Evolutionary conservation across 2,113 vertebrate species (phyloP).

Genomic region (Misgurnus anguillicaudatus): DNA sequence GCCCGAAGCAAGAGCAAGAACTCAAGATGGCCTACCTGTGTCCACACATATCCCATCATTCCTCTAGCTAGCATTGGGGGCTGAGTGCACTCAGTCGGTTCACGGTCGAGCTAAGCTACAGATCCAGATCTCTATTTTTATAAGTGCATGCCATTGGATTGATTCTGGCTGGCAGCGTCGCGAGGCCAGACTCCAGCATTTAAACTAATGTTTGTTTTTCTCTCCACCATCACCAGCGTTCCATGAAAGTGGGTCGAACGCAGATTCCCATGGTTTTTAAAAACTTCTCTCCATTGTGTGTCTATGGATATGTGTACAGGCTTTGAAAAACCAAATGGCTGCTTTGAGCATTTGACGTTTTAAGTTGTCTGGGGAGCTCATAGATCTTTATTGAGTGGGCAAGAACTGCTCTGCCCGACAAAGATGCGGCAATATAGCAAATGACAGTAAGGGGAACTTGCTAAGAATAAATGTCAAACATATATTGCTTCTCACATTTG

Average conservation of each 20-base stretch:
- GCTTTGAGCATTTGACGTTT: slow-evolving; percentile 52
- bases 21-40: slow-evolving; percentile 38
- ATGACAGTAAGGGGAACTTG: slow-evolving; percentile 50
- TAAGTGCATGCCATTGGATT: slow-evolving; percentile 30
- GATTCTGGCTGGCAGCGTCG: slow-evolving; percentile 31
- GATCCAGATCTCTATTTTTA: slow-evolving; percentile 32
- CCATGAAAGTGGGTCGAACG: slow-evolving; percentile 22
- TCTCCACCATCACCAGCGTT: slow-evolving; percentile 28
- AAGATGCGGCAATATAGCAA: slow-evolving; percentile 53
- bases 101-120: not conserved
- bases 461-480: slow-evolving; percentile 47
- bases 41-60: slow-evolving; percentile 42
- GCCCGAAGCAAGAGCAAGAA: slow-evolving; percentile 27
- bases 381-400: slow-evolving; percentile 48
- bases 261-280: slow-evolving; percentile 32
- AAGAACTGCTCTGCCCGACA: slow-evolving; percentile 52
- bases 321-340: slow-evolving; percentile 42
- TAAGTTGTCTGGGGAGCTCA: slow-evolving; percentile 51
- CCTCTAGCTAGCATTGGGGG: not conserved
- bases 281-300: slow-evolving; percentile 25
- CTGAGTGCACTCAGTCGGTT: not conserved
- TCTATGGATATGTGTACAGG: slow-evolving; percentile 31
- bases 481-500: slow-evolving; percentile 52
- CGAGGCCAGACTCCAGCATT: slow-evolving; percentile 23
- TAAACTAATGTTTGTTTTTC: slow-evolving; percentile 41